Evolutionary conservation across 1,140 invertebrate species (phyloP), one percentile per base, ranked within the genome.

Genomic region (Ceratosolen solmsi): DNA sequence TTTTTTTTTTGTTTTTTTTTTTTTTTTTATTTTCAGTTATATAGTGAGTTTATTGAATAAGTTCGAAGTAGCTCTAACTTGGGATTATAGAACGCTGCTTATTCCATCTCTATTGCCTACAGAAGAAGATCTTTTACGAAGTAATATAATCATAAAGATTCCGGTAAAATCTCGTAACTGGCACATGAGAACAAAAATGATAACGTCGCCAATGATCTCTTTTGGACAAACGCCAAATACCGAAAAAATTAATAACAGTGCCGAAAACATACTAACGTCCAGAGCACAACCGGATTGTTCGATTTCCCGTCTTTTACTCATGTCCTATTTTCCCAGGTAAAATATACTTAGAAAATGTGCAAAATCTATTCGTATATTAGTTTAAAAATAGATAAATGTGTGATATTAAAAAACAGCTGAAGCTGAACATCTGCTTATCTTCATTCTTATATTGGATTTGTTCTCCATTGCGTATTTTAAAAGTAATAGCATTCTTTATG

Each of bases 41-140:
- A 96, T 98, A 56, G 94, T 98, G 2, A 96, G 95, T 87, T 91
- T 99, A 15, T 91, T 99, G 51, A 98, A 98, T 90, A 99, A 99
- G 92, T 99, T 99, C 91, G 98, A 99, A 92, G 95, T 99, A 38
- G 99, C 98, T 0, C 91, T 99, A 20, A 98, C 97, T n/a, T 99
- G 97, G 97, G 98, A 99, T 88, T 96, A 95, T 33, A 90, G 97
- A 8, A 96, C 97, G 22, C 90, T 99, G 22, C 91, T 99, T 1
- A 97, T 99, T 85, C 98, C 98, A 0, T 98, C 97, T 0, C 91
- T 99, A 36, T 90, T 99, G 84, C 98, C 98, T 0, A 94, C 95
- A 0, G 97, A 98, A 89, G 94, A 96, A 80, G 93, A 94, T 49
- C 91, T 94, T 81, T 87, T 88, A 70, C 91, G 89, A 0, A 91